phyloP scores from a whole-genome alignment of 2,888 invertebrate species.

The Corbicula japonica region DNA sequence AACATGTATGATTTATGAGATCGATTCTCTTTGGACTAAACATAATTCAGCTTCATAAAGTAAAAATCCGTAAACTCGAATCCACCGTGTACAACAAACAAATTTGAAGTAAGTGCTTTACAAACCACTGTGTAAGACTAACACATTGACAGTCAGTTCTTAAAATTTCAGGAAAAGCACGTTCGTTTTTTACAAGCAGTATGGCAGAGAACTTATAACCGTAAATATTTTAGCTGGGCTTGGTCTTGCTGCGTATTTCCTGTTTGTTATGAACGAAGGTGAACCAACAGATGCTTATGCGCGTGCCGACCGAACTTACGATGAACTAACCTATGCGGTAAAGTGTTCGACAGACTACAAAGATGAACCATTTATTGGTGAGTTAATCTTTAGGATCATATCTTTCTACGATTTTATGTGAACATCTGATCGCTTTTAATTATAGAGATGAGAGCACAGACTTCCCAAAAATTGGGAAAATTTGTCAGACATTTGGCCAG shows the following conservation, averaged over 20 bases:
- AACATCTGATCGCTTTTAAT: too few relatives aligned
- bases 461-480: too few relatives aligned
- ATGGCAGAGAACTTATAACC: background rate
- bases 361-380: constrained; percentile 50
- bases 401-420: too few relatives aligned
- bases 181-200: too few relatives aligned
- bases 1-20: too few relatives aligned
- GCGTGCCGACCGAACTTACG: constrained; percentile 16
- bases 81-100: background rate
- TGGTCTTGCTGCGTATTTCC: background rate
- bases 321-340: constrained; percentile 33
- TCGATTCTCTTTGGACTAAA: too few relatives aligned
- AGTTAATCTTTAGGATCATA: background rate
- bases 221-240: background rate
- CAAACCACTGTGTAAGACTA: background rate
- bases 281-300: constrained; percentile 17
- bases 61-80: too few relatives aligned
- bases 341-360: constrained; percentile 58
- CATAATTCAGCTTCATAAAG: too few relatives aligned
- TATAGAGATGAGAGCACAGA: too few relatives aligned
- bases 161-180: too few relatives aligned
- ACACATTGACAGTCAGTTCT: too few relatives aligned
- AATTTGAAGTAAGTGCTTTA: background rate
- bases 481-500: too few relatives aligned
- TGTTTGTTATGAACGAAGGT: background rate